Evolutionary conservation across 2,113 vertebrate genomes (phyloP).

Genomic region (Corythornis vintsioides): DNA sequence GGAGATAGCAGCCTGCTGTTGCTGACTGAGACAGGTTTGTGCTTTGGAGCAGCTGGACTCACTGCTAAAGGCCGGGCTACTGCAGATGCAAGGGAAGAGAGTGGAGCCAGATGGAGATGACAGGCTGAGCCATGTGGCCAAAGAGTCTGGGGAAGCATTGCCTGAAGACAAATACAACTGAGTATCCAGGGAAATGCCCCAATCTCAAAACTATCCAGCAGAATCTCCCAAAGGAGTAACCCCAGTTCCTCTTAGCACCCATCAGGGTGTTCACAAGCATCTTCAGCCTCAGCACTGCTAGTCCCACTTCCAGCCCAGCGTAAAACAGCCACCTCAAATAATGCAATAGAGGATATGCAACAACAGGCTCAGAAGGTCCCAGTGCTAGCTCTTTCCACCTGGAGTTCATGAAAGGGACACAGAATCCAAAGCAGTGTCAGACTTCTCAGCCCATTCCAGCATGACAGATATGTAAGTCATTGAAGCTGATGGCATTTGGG

Average conservation of each 20-base stretch:
- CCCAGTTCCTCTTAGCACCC: background rate
- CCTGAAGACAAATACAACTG: background rate
- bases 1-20: background rate
- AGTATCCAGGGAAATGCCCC: background rate
- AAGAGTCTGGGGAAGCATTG: background rate
- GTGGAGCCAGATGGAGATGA: background rate
- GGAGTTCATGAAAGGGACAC: background rate
- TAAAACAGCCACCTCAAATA: background rate
- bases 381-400: background rate
- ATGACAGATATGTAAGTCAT: conserved; percentile 2
- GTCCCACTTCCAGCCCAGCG: background rate
- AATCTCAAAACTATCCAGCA: background rate
- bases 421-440: background rate
- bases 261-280: background rate
- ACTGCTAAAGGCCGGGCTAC: background rate
- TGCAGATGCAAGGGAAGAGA: background rate
- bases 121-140: background rate
- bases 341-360: background rate
- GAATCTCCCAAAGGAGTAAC: background rate
- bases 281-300: background rate
- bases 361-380: background rate
- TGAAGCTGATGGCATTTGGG: conserved; percentile 13
- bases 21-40: background rate
- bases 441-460: background rate
- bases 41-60: background rate